phyloP scores from a whole-genome alignment of 2,113 vertebrate species.

The Isichthys henryi region DNA sequence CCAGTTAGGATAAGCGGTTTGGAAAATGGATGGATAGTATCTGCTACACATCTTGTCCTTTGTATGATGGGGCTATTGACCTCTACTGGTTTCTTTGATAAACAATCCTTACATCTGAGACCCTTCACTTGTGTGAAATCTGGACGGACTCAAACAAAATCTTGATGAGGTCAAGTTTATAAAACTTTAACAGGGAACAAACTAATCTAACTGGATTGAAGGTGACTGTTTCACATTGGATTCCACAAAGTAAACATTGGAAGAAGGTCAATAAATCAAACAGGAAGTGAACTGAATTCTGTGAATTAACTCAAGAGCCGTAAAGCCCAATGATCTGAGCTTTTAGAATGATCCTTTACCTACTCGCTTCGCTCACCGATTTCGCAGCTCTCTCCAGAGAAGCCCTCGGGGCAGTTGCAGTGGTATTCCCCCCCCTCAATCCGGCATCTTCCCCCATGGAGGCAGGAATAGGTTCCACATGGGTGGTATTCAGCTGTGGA shows the following conservation, averaged over 20 bases:
- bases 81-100: background rate
- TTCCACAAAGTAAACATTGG: background rate
- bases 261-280: background rate
- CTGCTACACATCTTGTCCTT: background rate
- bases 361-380: conserved; percentile 67
- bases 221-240: background rate
- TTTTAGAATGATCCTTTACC: background rate
- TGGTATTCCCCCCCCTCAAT: conserved; percentile 70
- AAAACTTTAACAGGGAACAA: background rate
- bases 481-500: conserved; percentile 55
- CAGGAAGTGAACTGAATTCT: background rate
- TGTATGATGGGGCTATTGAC: background rate
- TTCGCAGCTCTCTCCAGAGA: conserved; percentile 88
- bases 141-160: background rate
- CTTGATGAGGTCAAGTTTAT: background rate
- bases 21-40: no score
- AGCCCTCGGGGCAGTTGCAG: conserved; percentile 82
- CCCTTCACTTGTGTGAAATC: background rate
- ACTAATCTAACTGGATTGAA: background rate
- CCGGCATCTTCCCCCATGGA: conserved; percentile 78
- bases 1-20: no score
- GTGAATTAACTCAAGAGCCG: background rate
- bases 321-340: background rate
- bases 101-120: background rate
- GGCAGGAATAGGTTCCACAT: conserved; percentile 78